Evolutionary conservation across 1,140 invertebrate species (phyloP).

Genomic region (Daktulosphaira vitifoliae): DNA sequence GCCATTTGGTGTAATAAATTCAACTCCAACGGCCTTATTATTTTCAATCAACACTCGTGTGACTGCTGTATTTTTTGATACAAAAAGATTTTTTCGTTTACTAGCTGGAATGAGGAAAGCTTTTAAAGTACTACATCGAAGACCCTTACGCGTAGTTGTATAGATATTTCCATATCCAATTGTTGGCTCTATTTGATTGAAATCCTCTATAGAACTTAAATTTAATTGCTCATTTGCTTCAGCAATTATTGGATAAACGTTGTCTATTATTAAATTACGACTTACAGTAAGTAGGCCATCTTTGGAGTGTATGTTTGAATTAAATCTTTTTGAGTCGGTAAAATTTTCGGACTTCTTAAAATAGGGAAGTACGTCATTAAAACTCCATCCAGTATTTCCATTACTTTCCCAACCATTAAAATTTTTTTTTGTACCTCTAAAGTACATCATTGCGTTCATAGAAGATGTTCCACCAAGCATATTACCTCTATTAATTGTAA

Average conservation of each 20-base stretch:
- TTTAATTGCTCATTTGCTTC: constrained; percentile 49
- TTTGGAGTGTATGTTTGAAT: constrained; percentile 54
- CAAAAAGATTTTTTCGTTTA: constrained; percentile 61
- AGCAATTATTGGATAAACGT: constrained; percentile 46
- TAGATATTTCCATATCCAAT: constrained; percentile 53
- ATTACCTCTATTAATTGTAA: constrained; percentile 42
- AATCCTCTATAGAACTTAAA: constrained; percentile 48
- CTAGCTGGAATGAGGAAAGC: constrained; percentile 77
- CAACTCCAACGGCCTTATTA: constrained; percentile 51
- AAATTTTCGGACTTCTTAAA: constrained; percentile 71
- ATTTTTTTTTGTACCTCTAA: constrained; percentile 50
- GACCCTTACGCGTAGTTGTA: constrained; percentile 56
- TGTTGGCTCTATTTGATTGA: constrained; percentile 49
- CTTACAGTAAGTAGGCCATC: constrained; percentile 60
- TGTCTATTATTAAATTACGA: constrained; percentile 52
- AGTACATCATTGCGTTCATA: constrained; percentile 57
- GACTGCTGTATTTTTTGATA: constrained; percentile 55
- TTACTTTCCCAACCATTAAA: constrained; percentile 51
- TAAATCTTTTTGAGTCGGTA: constrained; percentile 39
- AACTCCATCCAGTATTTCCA: constrained; percentile 48
- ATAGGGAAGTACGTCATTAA: constrained; percentile 60
- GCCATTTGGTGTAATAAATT: constrained; percentile 48
- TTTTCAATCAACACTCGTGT: constrained; percentile 56
- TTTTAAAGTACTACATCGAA: constrained; percentile 50
- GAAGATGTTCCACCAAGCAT: constrained; percentile 56